A percentile compares a stretch with the other conserved stretches of the same genome.
Evolutionary conservation across 2,113 vertebrate species (phyloP).

Genomic region (Cacatua alba): DNA sequence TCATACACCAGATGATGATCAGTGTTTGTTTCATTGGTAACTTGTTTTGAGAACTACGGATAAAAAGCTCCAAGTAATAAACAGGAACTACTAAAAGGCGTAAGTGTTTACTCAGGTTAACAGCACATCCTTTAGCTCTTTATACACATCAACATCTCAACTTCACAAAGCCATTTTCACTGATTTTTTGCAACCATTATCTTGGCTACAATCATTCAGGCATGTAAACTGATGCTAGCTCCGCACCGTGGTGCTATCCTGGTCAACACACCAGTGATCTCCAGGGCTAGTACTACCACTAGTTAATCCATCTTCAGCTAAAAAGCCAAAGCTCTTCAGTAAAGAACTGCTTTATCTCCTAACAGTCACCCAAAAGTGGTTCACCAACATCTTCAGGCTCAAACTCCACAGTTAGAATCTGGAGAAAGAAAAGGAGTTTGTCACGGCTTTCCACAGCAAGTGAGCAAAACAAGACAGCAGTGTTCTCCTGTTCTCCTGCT

Average conservation of each 20-base stretch:
- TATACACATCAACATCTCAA: background rate
- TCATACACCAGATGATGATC: background rate
- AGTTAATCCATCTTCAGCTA: background rate
- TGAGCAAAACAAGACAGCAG: background rate
- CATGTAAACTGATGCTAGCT: rapidly evolving
- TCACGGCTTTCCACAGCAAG: background rate
- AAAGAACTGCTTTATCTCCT: background rate
- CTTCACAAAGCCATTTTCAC: background rate
- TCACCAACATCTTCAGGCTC: background rate
- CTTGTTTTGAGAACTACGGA: background rate
- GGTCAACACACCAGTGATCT: background rate
- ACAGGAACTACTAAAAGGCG: background rate
- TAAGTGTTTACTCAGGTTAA: background rate
- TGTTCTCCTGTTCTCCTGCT: rapidly evolving
- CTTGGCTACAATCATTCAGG: background rate
- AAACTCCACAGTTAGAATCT: background rate
- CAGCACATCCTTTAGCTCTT: background rate
- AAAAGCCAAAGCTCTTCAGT: background rate
- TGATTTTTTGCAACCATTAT: background rate
- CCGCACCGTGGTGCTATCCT: background rate
- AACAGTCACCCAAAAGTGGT: background rate
- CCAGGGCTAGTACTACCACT: background rate
- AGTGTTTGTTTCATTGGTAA: background rate
- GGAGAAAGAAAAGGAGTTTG: background rate
- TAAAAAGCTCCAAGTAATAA: background rate